Evolutionary conservation across 2,797 vertebrate genomes (phyloP).

Genomic region (Sciurus carolinensis): DNA sequence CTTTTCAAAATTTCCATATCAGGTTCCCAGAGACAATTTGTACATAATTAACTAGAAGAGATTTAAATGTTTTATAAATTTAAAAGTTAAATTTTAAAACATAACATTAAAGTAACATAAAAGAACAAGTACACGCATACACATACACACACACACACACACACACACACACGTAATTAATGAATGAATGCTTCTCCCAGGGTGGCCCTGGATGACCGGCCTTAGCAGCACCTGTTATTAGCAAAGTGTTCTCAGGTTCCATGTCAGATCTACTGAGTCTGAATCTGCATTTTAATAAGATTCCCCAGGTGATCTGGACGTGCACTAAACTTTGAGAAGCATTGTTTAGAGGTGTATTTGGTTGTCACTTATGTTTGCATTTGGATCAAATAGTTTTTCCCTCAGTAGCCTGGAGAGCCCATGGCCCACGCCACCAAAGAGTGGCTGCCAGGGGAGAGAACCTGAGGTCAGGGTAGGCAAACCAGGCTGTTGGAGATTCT

Average conservation of each 20-base stretch:
- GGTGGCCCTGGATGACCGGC: too few relatives aligned
- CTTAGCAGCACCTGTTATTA: neutral
- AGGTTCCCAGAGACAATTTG: neutral
- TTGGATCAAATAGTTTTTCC: neutral
- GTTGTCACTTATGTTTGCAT: neutral
- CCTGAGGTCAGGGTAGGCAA: neutral
- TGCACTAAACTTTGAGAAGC: neutral
- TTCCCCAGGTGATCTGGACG: neutral
- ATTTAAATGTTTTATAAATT: neutral
- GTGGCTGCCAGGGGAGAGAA: neutral
- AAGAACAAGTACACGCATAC: neutral
- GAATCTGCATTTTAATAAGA: neutral
- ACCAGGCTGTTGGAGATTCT: too few relatives aligned
- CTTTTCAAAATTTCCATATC: neutral
- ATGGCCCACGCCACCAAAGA: neutral
- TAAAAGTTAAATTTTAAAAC: conserved; percentile 31
- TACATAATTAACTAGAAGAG: neutral
- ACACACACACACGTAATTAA: neutral
- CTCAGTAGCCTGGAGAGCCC: neutral
- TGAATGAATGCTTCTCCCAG: neutral
- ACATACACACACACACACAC: too few relatives aligned
- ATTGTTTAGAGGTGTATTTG: neutral
- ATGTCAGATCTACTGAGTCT: neutral
- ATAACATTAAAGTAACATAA: neutral
- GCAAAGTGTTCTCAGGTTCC: neutral